Evolutionary conservation across 2,113 vertebrate species (phyloP).

Genomic region (Bubo bubo): DNA sequence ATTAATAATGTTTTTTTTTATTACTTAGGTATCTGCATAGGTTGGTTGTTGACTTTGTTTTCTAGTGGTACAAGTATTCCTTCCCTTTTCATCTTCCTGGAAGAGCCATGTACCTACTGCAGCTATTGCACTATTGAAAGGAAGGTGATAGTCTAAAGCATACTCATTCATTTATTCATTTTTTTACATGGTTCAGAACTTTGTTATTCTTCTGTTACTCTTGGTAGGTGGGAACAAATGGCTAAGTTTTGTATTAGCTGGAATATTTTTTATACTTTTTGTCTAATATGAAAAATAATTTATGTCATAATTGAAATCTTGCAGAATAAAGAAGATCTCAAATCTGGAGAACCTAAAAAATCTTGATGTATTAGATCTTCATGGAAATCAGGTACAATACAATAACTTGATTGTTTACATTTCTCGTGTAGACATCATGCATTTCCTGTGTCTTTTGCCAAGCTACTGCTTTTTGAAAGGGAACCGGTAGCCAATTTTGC

Average conservation of each 20-base stretch:
- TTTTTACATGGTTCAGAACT: not conserved
- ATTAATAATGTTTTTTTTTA: not conserved
- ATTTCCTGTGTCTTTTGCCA: not conserved
- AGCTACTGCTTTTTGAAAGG: not conserved
- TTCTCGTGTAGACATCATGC: not conserved
- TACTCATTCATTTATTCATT: not conserved
- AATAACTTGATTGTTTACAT: not conserved
- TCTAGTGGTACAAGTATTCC: not conserved
- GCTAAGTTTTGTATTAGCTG: not conserved
- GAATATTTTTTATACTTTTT: not conserved
- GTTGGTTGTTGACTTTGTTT: not conserved
- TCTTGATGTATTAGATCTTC: slow-evolving; percentile 92
- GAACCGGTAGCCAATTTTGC: not conserved
- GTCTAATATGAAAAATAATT: not conserved
- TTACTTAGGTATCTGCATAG: not conserved
- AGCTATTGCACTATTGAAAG: not conserved
- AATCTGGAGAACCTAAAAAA: slow-evolving; percentile 84
- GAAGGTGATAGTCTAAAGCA: not conserved
- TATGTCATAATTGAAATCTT: slow-evolving; percentile 17
- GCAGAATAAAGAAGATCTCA: slow-evolving; percentile 89
- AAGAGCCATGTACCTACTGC: not conserved
- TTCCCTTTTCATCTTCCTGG: not conserved
- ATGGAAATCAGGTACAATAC: slow-evolving; percentile 91
- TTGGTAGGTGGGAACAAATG: not conserved
- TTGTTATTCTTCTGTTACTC: not conserved